These are phyloP conservation scores for Peromyscus polionotus DNA, from an alignment of 2,113 vertebrate species.

Conservation along the genomic window DNA sequence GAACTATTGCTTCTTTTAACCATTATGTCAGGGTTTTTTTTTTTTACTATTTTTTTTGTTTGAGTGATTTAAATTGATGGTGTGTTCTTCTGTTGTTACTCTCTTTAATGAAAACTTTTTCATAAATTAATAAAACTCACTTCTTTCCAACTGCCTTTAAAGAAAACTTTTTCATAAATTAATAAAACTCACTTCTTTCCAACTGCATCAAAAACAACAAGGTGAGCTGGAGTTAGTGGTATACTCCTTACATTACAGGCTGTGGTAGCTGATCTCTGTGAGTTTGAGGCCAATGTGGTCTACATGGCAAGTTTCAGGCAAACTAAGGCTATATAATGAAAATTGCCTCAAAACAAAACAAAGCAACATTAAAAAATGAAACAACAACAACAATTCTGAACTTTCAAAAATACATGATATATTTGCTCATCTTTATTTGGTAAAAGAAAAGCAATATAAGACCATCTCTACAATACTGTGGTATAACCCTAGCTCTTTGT, in stretches of 20 bases:
- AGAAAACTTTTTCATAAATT: not conserved
- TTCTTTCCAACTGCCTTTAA: not conserved
- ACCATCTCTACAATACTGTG: not conserved
- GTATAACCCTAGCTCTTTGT: not conserved
- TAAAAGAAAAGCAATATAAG: conserved; percentile 22
- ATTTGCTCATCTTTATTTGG: conserved; percentile 18
- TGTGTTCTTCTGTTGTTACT: not conserved
- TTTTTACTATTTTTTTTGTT: not conserved
- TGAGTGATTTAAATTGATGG: conserved; percentile 37
- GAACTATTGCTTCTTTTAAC: conserved; percentile 3
- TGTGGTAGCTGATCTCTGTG: not conserved
- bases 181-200: conserved; percentile 8
- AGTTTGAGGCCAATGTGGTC: not conserved
- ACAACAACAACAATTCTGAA: not conserved
- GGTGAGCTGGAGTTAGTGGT: not conserved
- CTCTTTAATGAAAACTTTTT: not conserved
- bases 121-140: too few species aligned
- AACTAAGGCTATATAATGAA: not conserved
- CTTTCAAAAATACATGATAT: not conserved
- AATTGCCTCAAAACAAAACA: not conserved
- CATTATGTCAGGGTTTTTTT: conserved; percentile 37
- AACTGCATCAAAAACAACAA: conserved; percentile 20
- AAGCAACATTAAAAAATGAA: not conserved
- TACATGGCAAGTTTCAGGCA: not conserved
- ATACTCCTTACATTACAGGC: not conserved